Evolutionary conservation across 1,140 invertebrate species (phyloP).

Genomic region (Calycopis cecrops): DNA sequence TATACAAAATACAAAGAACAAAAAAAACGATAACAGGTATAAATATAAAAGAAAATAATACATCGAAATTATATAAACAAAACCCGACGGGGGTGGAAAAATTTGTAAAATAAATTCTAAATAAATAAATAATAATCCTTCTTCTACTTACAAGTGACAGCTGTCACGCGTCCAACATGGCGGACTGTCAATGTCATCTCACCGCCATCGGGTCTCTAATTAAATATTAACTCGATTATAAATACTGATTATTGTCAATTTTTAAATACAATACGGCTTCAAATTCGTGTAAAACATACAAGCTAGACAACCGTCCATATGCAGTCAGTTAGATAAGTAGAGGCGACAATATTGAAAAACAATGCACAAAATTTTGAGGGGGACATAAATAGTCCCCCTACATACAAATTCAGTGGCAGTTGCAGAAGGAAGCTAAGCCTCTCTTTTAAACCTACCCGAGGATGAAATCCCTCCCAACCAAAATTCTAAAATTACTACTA

Average conservation of each 20-base stretch:
- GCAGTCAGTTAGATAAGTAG: no score
- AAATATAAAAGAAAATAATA: conserved; percentile 63
- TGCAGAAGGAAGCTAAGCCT: no score
- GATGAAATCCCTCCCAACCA: no score
- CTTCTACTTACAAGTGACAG: not conserved
- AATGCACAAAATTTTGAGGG: no score
- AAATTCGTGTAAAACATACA: conserved; percentile 10
- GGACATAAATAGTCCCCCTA: no score
- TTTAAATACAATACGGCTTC: conserved; percentile 35
- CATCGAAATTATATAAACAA: conserved; percentile 30
- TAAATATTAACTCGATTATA: conserved; percentile 15
- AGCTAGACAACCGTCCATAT: no score
- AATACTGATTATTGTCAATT: conserved; percentile 51
- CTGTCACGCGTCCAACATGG: conserved; percentile 3
- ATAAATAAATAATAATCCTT: conserved; percentile 8
- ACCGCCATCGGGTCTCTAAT: not conserved
- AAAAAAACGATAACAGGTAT: conserved; percentile 63
- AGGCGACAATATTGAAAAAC: no score
- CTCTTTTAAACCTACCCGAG: no score
- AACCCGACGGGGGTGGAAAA: not conserved
- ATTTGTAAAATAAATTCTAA: conserved; percentile 6
- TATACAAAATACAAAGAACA: conserved; percentile 34
- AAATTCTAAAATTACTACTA: no score
- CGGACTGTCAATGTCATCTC: conserved; percentile 1
- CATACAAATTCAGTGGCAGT: no score